phyloP scores from a whole-genome alignment of 2,113 vertebrate species.

The Oreochromis tanganicae region DNA sequence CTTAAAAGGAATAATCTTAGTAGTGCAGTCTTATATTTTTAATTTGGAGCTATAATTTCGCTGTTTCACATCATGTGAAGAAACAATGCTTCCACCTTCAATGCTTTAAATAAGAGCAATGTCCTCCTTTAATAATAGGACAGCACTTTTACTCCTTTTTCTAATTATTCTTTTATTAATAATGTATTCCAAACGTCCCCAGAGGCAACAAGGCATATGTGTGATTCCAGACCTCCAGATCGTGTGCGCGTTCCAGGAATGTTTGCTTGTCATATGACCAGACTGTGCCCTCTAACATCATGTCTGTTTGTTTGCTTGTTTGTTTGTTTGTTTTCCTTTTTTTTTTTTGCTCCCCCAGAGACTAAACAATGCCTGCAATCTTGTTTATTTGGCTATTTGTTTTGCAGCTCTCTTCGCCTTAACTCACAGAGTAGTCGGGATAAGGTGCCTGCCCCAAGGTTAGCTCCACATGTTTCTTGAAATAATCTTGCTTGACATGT shows the following conservation, averaged over 20 bases:
- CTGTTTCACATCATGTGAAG: not conserved
- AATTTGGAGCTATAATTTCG: not conserved
- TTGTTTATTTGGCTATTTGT: slow-evolving; percentile 96
- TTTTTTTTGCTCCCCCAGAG: slow-evolving; percentile 26
- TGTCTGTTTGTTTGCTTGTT: slow-evolving; percentile 38
- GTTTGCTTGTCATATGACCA: slow-evolving; percentile 75
- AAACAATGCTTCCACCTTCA: not conserved
- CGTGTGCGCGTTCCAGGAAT: not conserved
- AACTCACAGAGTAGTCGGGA: slow-evolving; percentile 96
- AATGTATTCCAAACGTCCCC: not conserved
- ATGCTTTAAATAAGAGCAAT: not conserved
- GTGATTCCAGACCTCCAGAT: slow-evolving; percentile 44
- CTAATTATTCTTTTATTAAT: not conserved
- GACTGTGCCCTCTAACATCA: slow-evolving; percentile 79
- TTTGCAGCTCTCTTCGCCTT: slow-evolving; percentile 99
- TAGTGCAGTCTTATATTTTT: not conserved
- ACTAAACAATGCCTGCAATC: slow-evolving; percentile 56
- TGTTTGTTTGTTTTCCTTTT: not conserved
- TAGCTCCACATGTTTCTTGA: slow-evolving; percentile 87
- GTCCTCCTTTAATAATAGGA: not conserved
- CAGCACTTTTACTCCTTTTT: not conserved
- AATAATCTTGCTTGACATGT: slow-evolving; percentile 78
- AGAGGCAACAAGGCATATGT: slow-evolving; percentile 30
- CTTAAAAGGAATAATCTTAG: not conserved
- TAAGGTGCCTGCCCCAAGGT: slow-evolving; percentile 98